These are phyloP conservation scores for Nannospalax galili DNA, from an alignment of 2,113 vertebrate species.

Conservation along the genomic window DNA sequence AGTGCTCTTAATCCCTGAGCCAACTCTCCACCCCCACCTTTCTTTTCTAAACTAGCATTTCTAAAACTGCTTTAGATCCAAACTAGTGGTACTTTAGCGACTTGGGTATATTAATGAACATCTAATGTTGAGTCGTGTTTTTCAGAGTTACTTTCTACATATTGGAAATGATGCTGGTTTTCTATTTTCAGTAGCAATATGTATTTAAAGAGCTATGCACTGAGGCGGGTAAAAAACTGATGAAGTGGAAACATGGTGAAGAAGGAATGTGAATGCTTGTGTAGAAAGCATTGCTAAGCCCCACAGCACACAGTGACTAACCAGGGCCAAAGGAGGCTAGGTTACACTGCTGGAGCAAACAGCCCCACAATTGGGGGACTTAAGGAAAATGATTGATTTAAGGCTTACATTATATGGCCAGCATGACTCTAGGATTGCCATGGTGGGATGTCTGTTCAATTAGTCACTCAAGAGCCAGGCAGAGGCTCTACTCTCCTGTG, in stretches of 20 bases:
- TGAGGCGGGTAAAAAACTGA: neutral
- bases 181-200: neutral
- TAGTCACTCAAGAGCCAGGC: neutral
- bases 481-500: neutral
- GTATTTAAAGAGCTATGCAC: neutral
- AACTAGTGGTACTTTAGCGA: too few species aligned
- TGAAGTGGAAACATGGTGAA: neutral
- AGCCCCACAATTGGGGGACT: neutral
- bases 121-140: neutral
- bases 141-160: neutral
- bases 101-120: neutral
- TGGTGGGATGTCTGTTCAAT: neutral
- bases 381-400: neutral
- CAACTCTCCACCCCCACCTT: neutral
- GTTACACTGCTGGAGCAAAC: neutral
- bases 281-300: neutral
- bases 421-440: neutral
- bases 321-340: neutral
- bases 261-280: neutral
- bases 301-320: neutral
- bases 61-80: neutral
- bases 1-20: too few species aligned
- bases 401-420: neutral
- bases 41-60: constrained; percentile 29
- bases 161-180: neutral